Conservation (phyloP, 2,888 invertebrate genomes). For the Odontothrips loti region DNA sequence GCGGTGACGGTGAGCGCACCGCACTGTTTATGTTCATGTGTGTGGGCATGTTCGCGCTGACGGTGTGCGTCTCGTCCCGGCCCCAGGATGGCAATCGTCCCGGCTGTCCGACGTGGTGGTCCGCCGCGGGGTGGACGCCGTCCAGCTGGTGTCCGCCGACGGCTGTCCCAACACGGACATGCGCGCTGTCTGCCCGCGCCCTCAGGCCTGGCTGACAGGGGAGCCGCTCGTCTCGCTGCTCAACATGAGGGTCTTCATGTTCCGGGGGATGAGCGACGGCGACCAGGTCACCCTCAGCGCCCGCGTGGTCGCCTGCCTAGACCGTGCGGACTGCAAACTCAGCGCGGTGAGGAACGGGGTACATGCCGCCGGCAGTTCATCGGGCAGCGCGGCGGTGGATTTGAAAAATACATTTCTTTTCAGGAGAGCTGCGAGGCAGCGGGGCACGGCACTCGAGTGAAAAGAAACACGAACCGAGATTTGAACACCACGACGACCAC, state of each 20-base stretch:
- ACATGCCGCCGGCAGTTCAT: neutral
- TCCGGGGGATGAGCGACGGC: slow-evolving; percentile 56
- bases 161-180: slow-evolving; percentile 9
- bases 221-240: slow-evolving; percentile 31
- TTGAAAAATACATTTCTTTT: neutral
- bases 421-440: neutral
- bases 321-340: slow-evolving; percentile 50
- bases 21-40: too few relatives aligned
- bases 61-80: neutral
- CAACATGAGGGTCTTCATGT: slow-evolving; percentile 51
- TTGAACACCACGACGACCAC: neutral
- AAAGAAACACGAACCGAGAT: neutral
- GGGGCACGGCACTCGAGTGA: neutral
- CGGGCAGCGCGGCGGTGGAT: neutral
- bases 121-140: neutral
- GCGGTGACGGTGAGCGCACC: slow-evolving; percentile 53
- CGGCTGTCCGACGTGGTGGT: slow-evolving; percentile 7
- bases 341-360: neutral
- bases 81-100: slow-evolving; percentile 7
- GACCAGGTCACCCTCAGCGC: slow-evolving; percentile 56
- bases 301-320: slow-evolving; percentile 54
- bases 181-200: slow-evolving; percentile 31
- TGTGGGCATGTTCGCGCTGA: neutral
- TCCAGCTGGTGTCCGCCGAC: slow-evolving; percentile 4
- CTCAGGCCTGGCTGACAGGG: slow-evolving; percentile 31